Conservation (phyloP, 2,113 vertebrate species). For the Pseudonaja textilis region DNA sequence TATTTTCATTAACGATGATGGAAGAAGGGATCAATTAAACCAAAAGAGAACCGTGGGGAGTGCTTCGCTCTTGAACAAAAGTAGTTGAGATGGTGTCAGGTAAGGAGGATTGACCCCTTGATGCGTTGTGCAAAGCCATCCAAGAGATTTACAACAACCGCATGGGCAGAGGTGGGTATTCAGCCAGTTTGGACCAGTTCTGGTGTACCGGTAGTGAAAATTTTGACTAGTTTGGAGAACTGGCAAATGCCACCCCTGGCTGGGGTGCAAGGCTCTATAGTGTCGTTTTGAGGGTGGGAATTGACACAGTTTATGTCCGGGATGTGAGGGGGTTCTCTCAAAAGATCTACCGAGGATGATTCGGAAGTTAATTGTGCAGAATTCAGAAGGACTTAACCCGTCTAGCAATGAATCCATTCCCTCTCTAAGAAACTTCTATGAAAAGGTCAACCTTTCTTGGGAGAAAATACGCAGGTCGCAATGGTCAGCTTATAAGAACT, state of each 20-base stretch:
- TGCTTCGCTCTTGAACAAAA: neutral
- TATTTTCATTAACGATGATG: neutral
- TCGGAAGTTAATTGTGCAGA: neutral
- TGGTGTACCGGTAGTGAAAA: too few relatives aligned
- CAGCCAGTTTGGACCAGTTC: too few relatives aligned
- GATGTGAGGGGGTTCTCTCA: too few relatives aligned
- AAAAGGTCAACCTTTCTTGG: neutral
- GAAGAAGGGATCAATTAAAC: constrained; percentile 10
- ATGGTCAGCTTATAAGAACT: neutral
- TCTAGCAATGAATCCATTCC: neutral
- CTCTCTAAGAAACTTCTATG: neutral
- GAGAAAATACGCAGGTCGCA: neutral
- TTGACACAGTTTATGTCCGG: too few relatives aligned
- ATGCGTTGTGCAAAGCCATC: neutral
- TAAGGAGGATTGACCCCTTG: neutral
- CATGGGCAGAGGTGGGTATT: too few relatives aligned
- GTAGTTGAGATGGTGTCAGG: neutral
- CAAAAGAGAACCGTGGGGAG: neutral
- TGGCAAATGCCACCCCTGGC: too few relatives aligned
- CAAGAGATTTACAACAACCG: neutral
- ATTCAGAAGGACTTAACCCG: too few relatives aligned
- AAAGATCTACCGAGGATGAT: neutral
- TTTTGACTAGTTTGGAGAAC: too few relatives aligned
- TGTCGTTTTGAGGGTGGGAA: too few relatives aligned
- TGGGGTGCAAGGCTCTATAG: too few relatives aligned